Conservation (phyloP, 2,113 vertebrate species). For the Xenopus laevis region DNA sequence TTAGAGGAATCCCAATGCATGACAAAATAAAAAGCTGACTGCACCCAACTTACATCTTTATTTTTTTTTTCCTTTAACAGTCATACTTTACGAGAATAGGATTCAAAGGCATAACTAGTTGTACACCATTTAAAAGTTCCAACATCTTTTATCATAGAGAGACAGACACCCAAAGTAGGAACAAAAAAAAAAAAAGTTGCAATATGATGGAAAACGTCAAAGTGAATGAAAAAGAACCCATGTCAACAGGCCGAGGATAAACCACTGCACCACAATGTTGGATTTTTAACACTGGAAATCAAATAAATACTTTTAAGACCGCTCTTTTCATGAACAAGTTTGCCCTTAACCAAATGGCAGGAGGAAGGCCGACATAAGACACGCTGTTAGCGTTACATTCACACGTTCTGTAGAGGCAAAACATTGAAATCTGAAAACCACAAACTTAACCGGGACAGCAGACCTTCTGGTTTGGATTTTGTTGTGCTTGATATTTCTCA, state of each 20-base stretch:
- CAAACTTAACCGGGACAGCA: no score
- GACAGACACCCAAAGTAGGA: no score
- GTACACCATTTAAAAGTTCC: neutral
- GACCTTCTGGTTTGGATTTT: neutral
- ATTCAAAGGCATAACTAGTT: neutral
- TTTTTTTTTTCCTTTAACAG: no score
- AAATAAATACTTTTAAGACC: slow-evolving; percentile 9
- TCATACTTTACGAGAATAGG: no score
- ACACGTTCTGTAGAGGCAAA: neutral
- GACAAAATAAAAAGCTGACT: no score
- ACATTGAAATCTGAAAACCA: neutral
- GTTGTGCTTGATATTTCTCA: slow-evolving; percentile 8
- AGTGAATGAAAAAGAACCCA: no score
- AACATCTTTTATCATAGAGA: neutral
- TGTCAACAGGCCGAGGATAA: no score
- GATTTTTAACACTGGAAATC: slow-evolving; percentile 10
- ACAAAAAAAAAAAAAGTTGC: no score
- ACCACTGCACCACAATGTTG: no score
- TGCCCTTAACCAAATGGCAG: neutral
- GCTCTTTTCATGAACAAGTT: neutral
- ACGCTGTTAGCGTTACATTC: neutral
- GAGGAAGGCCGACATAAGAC: neutral
- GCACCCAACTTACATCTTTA: no score
- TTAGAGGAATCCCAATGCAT: no score
- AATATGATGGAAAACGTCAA: no score